Conservation (phyloP, 2,797 vertebrate species). For the Silurus lanzhouensis region DNA sequence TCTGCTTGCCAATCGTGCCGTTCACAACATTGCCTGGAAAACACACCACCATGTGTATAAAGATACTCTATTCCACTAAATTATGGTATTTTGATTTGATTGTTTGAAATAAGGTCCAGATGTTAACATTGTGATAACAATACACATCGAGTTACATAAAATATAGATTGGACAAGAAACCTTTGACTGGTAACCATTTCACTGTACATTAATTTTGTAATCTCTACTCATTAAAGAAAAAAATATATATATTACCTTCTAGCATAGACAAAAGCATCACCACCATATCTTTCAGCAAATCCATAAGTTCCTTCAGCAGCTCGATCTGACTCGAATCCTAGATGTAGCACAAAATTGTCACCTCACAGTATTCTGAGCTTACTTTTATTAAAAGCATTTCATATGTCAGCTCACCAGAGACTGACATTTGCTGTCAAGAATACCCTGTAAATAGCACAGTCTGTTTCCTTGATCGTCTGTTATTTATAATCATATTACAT, state of each 20-base stretch:
- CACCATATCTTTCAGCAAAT: constrained; percentile 97
- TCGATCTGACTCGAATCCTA: constrained; percentile 94
- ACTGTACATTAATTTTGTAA: no score
- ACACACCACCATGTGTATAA: not conserved
- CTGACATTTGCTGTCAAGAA: not conserved
- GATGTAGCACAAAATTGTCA: constrained; percentile 22
- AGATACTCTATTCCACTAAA: not conserved
- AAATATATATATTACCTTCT: constrained; percentile 78
- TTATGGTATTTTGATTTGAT: not conserved
- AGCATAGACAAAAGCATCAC: constrained; percentile 96
- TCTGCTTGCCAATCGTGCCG: constrained; percentile 95
- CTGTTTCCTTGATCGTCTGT: not conserved
- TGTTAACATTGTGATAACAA: no score
- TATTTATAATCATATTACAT: not conserved
- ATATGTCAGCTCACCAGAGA: not conserved
- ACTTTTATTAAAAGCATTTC: not conserved
- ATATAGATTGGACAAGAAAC: no score
- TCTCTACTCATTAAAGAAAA: no score
- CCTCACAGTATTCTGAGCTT: not conserved
- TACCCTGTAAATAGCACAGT: not conserved
- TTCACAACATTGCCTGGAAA: constrained; percentile 89
- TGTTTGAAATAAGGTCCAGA: no score
- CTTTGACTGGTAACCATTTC: no score
- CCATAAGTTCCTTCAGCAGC: constrained; percentile 91
- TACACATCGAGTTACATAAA: no score